These are phyloP conservation scores for Trichoplusia ni DNA, from an alignment of 1,140 invertebrate species.

Conservation along the genomic window DNA sequence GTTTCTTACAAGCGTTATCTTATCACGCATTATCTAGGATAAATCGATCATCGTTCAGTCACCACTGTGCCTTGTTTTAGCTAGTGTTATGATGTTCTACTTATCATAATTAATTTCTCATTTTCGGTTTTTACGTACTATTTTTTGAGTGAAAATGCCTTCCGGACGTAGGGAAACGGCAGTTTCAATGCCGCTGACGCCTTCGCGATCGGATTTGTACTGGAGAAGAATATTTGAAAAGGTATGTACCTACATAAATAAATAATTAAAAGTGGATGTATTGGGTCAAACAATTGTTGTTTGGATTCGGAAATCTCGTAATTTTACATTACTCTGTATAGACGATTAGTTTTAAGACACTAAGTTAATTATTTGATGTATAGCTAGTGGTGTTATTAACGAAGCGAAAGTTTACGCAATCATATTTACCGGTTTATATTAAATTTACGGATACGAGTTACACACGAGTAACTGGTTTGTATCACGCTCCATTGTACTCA, in stretches of 20 bases:
- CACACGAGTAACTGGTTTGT: no score
- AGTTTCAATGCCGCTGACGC: constrained; percentile 72
- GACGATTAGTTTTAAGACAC: no score
- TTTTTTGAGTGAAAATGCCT: constrained; percentile 65
- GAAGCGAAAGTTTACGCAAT: no score
- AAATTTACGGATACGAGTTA: no score
- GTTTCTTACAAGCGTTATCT: constrained; percentile 49
- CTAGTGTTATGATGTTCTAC: constrained; percentile 48
- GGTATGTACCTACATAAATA: constrained; percentile 45
- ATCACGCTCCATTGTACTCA: no score
- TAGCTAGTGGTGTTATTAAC: no score
- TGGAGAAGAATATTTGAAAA: constrained; percentile 77
- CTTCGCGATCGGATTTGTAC: constrained; percentile 72
- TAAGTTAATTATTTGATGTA: no score
- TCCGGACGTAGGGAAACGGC: constrained; percentile 63
- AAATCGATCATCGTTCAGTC: constrained; percentile 60
- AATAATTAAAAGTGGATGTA: no score
- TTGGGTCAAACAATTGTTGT: no score
- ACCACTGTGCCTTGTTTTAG: constrained; percentile 34
- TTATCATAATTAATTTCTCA: constrained; percentile 39
- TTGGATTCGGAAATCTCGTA: no score
- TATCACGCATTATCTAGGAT: constrained; percentile 51
- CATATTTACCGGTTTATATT: no score
- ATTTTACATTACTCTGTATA: no score
- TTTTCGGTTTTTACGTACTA: constrained; percentile 36